Evolutionary conservation across 2,888 invertebrate species (phyloP).

Genomic region (Molorchus minor): DNA sequence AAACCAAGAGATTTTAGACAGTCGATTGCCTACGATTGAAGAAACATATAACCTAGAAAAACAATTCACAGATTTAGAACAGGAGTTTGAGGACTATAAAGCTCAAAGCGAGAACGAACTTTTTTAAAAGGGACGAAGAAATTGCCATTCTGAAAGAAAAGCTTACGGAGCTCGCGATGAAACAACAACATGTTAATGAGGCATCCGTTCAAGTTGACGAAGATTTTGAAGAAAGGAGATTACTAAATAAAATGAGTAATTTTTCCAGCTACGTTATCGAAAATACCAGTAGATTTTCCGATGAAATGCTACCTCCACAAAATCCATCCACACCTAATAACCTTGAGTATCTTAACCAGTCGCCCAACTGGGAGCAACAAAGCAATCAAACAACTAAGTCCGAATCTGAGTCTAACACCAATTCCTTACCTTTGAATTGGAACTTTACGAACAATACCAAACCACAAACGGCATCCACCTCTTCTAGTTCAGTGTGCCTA

Average conservation of each 20-base stretch:
- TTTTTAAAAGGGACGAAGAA: conserved; percentile 67
- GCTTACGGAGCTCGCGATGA: conserved; percentile 60
- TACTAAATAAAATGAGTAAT: conserved; percentile 52
- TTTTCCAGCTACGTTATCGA: conserved; percentile 57
- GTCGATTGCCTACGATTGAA: conserved; percentile 78
- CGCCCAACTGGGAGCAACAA: conserved; percentile 33
- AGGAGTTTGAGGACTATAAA: conserved; percentile 72
- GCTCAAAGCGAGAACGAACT: conserved; percentile 65
- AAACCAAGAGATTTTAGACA: conserved; percentile 62
- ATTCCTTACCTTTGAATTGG: conserved; percentile 45
- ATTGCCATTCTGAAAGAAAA: conserved; percentile 66
- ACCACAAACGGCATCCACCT: conserved; percentile 49
- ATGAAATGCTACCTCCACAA: conserved; percentile 51
- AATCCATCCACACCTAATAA: conserved; percentile 18
- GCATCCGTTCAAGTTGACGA: conserved; percentile 46
- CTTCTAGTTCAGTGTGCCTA: conserved; percentile 46
- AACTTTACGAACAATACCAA: conserved; percentile 36
- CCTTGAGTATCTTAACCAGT: conserved; percentile 30
- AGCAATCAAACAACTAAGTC: conserved; percentile 20
- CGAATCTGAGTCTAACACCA: conserved; percentile 29
- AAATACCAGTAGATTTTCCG: conserved; percentile 54
- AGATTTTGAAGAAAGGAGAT: conserved; percentile 44
- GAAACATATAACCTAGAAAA: conserved; percentile 78
- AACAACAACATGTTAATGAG: conserved; percentile 44
- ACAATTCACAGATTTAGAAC: conserved; percentile 75